A percentile compares a stretch with the other conserved stretches of the same genome.
Conservation (phyloP, 2,797 vertebrate genomes). For the Sebastes aleutianus region DNA sequence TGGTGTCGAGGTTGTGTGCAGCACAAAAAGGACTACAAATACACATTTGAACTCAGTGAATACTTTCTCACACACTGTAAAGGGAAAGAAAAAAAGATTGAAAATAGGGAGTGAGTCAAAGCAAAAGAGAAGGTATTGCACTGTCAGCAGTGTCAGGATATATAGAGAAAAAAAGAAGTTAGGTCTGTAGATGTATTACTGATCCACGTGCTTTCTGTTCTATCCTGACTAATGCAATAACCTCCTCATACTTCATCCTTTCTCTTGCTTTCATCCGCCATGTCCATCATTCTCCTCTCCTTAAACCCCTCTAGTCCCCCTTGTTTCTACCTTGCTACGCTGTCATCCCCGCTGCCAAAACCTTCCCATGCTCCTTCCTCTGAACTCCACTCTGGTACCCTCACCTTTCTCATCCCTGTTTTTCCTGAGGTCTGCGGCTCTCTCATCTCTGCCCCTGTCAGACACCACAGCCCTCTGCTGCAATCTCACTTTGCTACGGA, state of each 20-base stretch:
- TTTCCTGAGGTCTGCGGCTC: conserved; percentile 52
- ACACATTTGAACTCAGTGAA: neutral
- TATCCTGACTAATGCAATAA: conserved; percentile 43
- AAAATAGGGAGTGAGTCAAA: neutral
- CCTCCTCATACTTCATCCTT: conserved; percentile 50
- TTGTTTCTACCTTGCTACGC: conserved; percentile 38
- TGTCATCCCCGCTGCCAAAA: conserved; percentile 44
- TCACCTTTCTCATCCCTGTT: conserved; percentile 61
- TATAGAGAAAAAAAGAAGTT: neutral
- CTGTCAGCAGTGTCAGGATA: conserved; percentile 43
- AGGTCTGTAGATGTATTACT: conserved; percentile 49
- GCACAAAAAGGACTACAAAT: neutral
- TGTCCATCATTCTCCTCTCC: conserved; percentile 38
- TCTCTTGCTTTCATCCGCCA: conserved; percentile 47
- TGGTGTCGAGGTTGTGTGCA: neutral
- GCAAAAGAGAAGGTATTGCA: conserved; percentile 17
- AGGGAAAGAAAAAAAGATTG: neutral
- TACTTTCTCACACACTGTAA: neutral
- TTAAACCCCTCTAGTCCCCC: conserved; percentile 30
- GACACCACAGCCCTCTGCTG: conserved; percentile 39
- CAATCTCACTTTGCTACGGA: conserved; percentile 44
- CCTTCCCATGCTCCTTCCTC: conserved; percentile 64
- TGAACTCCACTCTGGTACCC: conserved; percentile 39
- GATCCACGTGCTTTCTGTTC: conserved; percentile 25
- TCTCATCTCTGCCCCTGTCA: conserved; percentile 62